Base-by-base conservation (phyloP, 1,140 invertebrate genomes). In the Zaprionus camerounensis region DNA sequence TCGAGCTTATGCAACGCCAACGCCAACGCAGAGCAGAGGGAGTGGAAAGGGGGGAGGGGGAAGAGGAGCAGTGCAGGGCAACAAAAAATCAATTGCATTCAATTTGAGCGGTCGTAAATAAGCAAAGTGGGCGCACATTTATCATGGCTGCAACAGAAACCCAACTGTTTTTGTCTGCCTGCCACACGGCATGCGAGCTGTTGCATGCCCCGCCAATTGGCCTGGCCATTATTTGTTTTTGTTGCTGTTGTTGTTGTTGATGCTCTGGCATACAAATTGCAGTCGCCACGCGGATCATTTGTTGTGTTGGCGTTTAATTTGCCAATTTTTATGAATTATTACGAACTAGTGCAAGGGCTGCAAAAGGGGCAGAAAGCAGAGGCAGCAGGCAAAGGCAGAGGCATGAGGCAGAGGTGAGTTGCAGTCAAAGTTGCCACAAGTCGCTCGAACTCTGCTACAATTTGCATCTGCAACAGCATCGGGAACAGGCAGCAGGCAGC, bases 291-390 rank as follows among this genome's bases (percentile, higher is more conserved):
- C 82, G 66, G 77, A 80, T 83, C 71, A 88, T 85, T 90, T 88
- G 72, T 77, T 90, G 85, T 90, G 85, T 90, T 90, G 85, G 85
- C 85, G 85, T 90, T 90, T 90, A 90, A 90, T 90, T 90, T 90
- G 85, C 85, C 85, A 90, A 90, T 90, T 90, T 88, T 90, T 83
- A 90, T 91, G 85, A 90, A 81, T 91, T 90, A 90, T 83, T 71
- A 64, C 71, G 20, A 69, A 64, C 22, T 38, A 71, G 63, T 41
- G 59, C 77, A 69, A 64, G 68, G 80, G 62, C 64, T 46, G 26
- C 58, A 55, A 68, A 26, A 62, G 36, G 55, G 7, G 13, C 13
- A 64, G 28, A 17, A 11, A 17, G 28, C 24, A 11, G 24, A 15
- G 44, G 41, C 31, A 31, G 28, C 28, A 2, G 24, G 4, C 46